phyloP scores from a whole-genome alignment of 2,113 vertebrate genomes.

The Pangasianodon gigas region DNA sequence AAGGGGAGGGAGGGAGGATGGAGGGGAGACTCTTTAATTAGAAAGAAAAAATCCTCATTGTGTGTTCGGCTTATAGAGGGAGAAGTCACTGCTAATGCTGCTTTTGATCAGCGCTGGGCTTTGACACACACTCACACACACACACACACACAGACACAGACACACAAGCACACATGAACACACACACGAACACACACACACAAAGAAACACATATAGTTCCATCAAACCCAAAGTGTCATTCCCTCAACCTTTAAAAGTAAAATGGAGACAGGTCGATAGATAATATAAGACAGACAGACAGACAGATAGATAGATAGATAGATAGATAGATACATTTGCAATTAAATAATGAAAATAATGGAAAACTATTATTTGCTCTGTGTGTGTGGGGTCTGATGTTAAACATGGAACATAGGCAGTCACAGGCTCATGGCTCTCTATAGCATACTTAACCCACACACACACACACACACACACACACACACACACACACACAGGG shows the following conservation, averaged over 20 bases:
- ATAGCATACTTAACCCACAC: neutral
- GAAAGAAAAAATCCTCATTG: constrained; percentile 63
- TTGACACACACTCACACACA: constrained; percentile 41
- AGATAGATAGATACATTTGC: neutral
- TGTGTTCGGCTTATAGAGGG: constrained; percentile 67
- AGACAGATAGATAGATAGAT: neutral
- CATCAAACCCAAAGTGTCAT: neutral
- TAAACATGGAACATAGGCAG: neutral
- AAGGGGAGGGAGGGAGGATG: constrained; percentile 46
- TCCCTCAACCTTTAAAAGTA: neutral
- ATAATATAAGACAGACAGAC: neutral
- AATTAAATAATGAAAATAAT: neutral
- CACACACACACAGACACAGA: constrained; percentile 19
- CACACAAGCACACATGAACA: neutral
- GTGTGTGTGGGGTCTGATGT: neutral
- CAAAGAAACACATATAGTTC: neutral
- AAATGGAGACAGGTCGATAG: neutral
- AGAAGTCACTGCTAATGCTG: constrained; percentile 76
- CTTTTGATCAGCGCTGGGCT: constrained; percentile 72
- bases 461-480: constrained; percentile 22
- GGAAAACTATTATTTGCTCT: neutral
- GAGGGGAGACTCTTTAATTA: constrained; percentile 69
- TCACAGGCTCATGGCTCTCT: neutral
- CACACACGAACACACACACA: neutral
- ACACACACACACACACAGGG: neutral